These are phyloP conservation scores for Aphaenogaster floridana DNA, from an alignment of 1,140 invertebrate genomes.

Conservation along the genomic window DNA sequence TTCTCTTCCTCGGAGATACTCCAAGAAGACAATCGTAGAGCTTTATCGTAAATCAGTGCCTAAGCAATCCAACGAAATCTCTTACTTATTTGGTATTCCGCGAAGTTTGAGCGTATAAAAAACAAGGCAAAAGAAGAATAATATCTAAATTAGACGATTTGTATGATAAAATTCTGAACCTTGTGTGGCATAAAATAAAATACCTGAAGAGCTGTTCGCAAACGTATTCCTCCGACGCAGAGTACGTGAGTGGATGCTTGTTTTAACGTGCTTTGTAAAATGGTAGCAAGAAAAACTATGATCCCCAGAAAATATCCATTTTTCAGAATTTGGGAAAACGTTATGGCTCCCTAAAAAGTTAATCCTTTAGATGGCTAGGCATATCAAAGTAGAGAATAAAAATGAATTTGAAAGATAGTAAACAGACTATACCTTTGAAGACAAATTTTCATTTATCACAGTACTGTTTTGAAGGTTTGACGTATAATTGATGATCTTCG, in stretches of 20 bases:
- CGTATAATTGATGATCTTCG: slow-evolving; percentile 91
- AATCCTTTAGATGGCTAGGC: not conserved
- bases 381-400: not conserved
- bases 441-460: not conserved
- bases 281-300: slow-evolving; percentile 90
- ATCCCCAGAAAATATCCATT: slow-evolving; percentile 94
- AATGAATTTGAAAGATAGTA: not conserved
- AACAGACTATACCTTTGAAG: slow-evolving; percentile 26
- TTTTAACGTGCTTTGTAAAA: slow-evolving; percentile 93
- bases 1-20: slow-evolving; percentile 78
- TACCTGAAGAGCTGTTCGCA: slow-evolving; percentile 93
- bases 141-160: not conserved
- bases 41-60: slow-evolving; percentile 90
- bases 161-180: not conserved
- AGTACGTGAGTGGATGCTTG: slow-evolving; percentile 94
- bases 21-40: slow-evolving; percentile 80
- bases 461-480: slow-evolving; percentile 73
- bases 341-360: slow-evolving; percentile 71
- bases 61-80: slow-evolving; percentile 78
- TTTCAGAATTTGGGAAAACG: slow-evolving; percentile 88
- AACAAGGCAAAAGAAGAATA: not conserved
- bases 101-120: not conserved
- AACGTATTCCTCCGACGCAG: slow-evolving; percentile 93
- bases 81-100: not conserved
- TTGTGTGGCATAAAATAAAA: not conserved